phyloP scores from a whole-genome alignment of 30 jellyfish, hydroid and myxozoan genomes.

The Haliclystus octoradiatus region DNA sequence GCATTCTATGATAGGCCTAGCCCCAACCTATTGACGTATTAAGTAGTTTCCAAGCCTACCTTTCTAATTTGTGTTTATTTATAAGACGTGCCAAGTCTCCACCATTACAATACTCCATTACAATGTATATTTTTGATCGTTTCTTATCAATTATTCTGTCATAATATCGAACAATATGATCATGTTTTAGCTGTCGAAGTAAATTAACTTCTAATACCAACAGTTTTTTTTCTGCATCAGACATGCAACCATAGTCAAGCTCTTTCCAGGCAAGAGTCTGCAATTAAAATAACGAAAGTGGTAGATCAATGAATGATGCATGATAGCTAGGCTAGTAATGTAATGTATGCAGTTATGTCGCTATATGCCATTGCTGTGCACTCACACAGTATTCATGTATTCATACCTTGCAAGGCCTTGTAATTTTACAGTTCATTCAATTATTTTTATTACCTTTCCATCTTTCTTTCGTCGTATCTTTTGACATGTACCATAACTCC shows the following conservation, averaged over 20 bases:
- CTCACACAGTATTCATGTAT: no score
- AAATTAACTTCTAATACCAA: conserved; percentile 79
- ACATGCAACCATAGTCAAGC: conserved; percentile 69
- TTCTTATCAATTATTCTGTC: conserved; percentile 69
- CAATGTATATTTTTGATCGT: conserved; percentile 60
- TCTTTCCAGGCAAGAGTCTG: conserved; percentile 83
- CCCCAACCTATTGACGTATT: no score
- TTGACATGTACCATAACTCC: conserved; percentile 70
- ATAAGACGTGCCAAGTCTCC: conserved; percentile 60
- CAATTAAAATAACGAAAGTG: no score
- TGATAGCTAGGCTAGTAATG: no score
- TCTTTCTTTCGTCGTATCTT: conserved; percentile 52
- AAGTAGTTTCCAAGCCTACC: no score
- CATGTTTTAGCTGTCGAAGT: conserved; percentile 69
- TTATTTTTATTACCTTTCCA: conserved; percentile 54
- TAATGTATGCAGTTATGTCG: no score
- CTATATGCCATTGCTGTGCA: no score
- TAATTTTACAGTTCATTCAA: no score
- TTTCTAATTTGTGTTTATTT: conserved; percentile 49
- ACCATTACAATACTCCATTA: conserved; percentile 86
- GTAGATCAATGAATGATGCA: no score
- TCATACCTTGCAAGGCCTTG: no score
- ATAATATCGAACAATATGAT: conserved; percentile 65
- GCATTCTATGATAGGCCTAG: no score
- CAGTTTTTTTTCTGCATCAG: conserved; percentile 72